Evolutionary conservation across 1,140 invertebrate species (phyloP).

Genomic region (Triops longicaudatus): DNA sequence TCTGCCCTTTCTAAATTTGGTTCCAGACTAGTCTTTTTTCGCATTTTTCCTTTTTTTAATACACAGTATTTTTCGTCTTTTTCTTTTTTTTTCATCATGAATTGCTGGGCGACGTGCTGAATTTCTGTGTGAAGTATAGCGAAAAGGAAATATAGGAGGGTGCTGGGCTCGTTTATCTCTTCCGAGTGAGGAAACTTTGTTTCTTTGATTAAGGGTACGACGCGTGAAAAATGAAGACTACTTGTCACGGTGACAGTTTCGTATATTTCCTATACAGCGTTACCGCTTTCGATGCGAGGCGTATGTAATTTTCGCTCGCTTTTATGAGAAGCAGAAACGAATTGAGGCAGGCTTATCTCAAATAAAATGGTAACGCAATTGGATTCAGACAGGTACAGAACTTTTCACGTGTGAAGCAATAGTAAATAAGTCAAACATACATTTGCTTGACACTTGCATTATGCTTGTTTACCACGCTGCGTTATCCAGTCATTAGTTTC

Average conservation of each 20-base stretch:
- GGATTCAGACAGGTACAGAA: too few species aligned
- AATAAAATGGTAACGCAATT: too few species aligned
- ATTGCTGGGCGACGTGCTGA: not conserved
- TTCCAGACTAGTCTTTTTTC: not conserved
- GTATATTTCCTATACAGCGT: not conserved
- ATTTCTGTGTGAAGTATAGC: not conserved
- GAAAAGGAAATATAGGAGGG: not conserved
- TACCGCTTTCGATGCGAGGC: not conserved
- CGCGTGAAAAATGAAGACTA: not conserved
- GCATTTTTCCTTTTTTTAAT: not conserved
- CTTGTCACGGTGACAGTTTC: not conserved
- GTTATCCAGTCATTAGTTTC: too few species aligned
- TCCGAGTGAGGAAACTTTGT: not conserved
- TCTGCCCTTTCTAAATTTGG: not conserved
- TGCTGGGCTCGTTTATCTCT: not conserved
- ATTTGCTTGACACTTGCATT: too few species aligned
- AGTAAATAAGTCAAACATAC: too few species aligned
- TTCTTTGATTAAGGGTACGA: not conserved
- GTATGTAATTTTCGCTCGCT: not conserved
- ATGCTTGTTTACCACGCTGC: too few species aligned
- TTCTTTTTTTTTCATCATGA: not conserved
- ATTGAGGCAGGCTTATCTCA: not conserved
- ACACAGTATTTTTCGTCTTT: not conserved
- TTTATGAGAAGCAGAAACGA: not conserved
- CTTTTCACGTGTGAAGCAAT: too few species aligned